Base-by-base conservation (phyloP, 1,140 invertebrate species). In the Ostrea denselamellosa region DNA sequence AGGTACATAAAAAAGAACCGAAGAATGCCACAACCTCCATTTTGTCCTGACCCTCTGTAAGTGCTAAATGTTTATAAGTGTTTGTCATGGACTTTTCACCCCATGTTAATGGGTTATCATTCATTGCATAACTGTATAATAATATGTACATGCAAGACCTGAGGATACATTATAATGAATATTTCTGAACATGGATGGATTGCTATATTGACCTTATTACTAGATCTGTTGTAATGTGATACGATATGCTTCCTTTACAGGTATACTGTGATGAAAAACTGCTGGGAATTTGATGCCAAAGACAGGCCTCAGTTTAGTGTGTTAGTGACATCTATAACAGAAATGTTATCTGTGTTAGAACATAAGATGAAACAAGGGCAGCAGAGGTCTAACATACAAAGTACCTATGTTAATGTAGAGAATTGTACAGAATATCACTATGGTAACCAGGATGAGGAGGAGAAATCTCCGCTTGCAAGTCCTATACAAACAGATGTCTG, bases 1-100 rank as follows among this genome's bases (percentile, higher is more conserved):
- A 96, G 96, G 51, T 98, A 97, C 95, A 96, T 99, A 52, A 96
- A 96, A 86, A 97, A 97, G 93, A 98, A 98, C n/a, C 97, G 98
- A 93, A 96, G 98, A 90, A 96, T 99, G 25, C 96, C 97, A 12
- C 98, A 98, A 92, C 98, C 98, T 0, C 96, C 97, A 90, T 98
- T 98, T 93, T 99, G 98, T 94, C 98, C 98, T 0, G 98, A 93
- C 68, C 89, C 86, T 51, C 89, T 94, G 93, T 94, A 91, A 93
- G 93, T 93, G 85, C 56, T 19, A 44, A 1, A n/a, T n/a, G 2
- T 62, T 62, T 62, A 62, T 17, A n/a, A 56, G 54, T 56, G 14
- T 56, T 56, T 17, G 14, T 56, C 14, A 1, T 9, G 9, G 5
- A 62, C 14, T 7, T 62, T 17, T 62, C 17, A 62, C n/a, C 17